These are phyloP conservation scores for Cataglyphis livida DNA, from an alignment of 2,888 invertebrate genomes.

Conservation along the genomic window DNA sequence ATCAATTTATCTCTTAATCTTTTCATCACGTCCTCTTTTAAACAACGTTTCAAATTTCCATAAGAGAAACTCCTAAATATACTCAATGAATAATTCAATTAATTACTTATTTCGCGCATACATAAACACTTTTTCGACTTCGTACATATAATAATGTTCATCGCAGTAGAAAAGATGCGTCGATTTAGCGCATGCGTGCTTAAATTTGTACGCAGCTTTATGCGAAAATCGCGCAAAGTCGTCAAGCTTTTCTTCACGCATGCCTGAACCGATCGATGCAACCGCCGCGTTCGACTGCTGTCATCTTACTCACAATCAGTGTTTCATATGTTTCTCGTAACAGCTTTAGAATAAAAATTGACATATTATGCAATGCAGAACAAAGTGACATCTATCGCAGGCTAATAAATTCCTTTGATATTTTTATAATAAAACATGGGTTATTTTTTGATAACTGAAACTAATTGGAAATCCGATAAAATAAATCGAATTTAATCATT, in stretches of 20 bases:
- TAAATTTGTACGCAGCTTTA: slow-evolving; percentile 35
- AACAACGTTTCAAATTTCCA: neutral
- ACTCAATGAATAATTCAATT: slow-evolving; percentile 10
- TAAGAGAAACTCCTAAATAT: neutral
- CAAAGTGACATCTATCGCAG: neutral
- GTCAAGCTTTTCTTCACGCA: slow-evolving; percentile 61
- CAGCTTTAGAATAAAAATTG: slow-evolving; percentile 25
- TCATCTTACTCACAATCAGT: slow-evolving; percentile 32
- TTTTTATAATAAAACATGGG: neutral
- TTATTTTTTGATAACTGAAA: neutral
- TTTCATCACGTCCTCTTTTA: neutral
- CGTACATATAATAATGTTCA: slow-evolving; percentile 9
- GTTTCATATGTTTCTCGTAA: neutral
- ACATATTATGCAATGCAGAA: neutral
- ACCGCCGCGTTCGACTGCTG: slow-evolving; percentile 46
- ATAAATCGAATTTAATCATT: slow-evolving; percentile 23
- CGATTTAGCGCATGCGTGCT: slow-evolving; percentile 70
- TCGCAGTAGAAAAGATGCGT: slow-evolving; percentile 17
- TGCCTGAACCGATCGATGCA: slow-evolving; percentile 67
- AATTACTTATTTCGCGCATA: neutral
- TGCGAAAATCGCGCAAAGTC: slow-evolving; percentile 43
- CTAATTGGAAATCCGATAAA: neutral
- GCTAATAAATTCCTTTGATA: slow-evolving; percentile 2
- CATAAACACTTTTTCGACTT: neutral
- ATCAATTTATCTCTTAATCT: neutral